Percentiles rank a stretch among this genome's conserved stretches.
phyloP scores from a whole-genome alignment of 1,140 invertebrate species.

The Drosophila pandora region DNA sequence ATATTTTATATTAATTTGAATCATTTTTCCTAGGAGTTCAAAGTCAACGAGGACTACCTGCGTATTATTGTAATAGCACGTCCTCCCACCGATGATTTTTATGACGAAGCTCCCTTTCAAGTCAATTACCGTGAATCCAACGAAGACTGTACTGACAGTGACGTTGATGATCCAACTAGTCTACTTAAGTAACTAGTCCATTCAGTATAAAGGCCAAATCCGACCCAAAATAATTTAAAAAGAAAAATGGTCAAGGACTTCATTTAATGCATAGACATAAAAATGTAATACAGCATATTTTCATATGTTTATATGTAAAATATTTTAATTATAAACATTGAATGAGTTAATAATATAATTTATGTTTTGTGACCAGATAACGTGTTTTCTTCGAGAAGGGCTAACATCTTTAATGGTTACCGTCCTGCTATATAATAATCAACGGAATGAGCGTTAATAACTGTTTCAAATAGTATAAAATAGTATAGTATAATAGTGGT shows the following conservation, averaged over 20 bases:
- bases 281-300: constrained; percentile 10
- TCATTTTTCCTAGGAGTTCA: too few species aligned
- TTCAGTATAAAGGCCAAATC: too few species aligned
- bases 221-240: background rate
- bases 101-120: too few species aligned
- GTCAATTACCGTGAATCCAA: too few species aligned
- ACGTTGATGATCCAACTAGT: too few species aligned
- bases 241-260: background rate
- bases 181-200: too few species aligned
- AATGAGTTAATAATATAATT: constrained; percentile 3
- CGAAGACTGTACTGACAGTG: too few species aligned
- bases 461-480: constrained; percentile 3
- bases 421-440: background rate
- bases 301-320: constrained; percentile 4
- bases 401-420: background rate
- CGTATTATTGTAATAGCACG: too few species aligned
- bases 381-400: background rate
- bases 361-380: constrained; percentile 32
- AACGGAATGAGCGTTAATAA: constrained; percentile 11
- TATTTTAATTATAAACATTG: constrained; percentile 4
- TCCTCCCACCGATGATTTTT: too few species aligned
- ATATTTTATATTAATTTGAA: too few species aligned
- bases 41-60: too few species aligned
- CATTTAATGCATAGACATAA: constrained; percentile 5
- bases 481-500: background rate